These are phyloP conservation scores for Trachemys scripta DNA, from an alignment of 2,113 vertebrate genomes.

Conservation along the genomic window DNA sequence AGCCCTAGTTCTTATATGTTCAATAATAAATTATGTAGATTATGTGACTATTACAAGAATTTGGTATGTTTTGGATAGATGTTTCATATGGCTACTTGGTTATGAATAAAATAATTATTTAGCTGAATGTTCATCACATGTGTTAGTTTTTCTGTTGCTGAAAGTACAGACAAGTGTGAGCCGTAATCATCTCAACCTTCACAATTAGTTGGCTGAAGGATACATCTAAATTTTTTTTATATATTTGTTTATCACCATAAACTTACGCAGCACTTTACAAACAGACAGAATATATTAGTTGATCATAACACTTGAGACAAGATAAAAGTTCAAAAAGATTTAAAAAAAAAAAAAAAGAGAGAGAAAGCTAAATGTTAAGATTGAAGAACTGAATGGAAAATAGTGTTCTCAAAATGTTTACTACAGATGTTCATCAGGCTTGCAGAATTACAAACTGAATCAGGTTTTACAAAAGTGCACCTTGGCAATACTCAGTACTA, in stretches of 20 bases:
- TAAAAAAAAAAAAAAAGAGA: too few species aligned
- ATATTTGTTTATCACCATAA: not conserved
- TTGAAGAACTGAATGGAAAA: not conserved
- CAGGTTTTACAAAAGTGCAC: not conserved
- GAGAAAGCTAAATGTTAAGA: not conserved
- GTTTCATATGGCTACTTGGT: not conserved
- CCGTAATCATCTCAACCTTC: not conserved
- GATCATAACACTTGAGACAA: not conserved
- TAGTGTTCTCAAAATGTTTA: not conserved
- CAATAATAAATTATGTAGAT: conserved; percentile 25
- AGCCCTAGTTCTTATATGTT: not conserved
- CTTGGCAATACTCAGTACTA: too few species aligned
- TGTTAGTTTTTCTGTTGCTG: not conserved
- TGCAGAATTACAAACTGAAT: not conserved
- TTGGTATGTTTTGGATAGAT: not conserved
- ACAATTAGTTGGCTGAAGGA: not conserved
- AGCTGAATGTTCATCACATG: not conserved
- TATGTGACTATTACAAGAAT: not conserved
- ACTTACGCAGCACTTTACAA: not conserved
- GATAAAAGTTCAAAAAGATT: not conserved
- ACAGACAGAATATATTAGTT: not conserved
- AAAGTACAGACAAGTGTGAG: not conserved
- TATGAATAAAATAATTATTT: conserved; percentile 16
- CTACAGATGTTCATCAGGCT: not conserved
- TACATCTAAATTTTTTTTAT: accelerated